Evolutionary conservation across 2,888 invertebrate genomes (phyloP).

Genomic region (Morinoia aosen): DNA sequence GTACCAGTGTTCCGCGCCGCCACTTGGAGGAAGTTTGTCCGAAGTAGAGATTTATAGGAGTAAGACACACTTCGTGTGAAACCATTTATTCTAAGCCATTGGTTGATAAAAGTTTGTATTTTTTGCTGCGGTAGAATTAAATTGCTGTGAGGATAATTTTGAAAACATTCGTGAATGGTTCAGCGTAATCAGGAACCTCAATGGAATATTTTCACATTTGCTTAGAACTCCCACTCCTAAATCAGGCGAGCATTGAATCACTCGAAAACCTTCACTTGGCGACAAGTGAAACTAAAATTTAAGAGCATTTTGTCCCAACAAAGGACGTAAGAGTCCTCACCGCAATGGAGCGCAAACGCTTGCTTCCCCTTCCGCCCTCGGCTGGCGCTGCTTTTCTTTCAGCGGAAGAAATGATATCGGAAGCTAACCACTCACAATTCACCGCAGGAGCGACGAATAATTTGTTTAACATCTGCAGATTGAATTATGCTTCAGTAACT

Average conservation of each 20-base stretch:
- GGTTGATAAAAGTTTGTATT: background rate
- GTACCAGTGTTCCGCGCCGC: background rate
- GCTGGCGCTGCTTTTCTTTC: background rate
- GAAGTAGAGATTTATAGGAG: background rate
- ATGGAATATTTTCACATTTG: background rate
- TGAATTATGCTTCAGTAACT: too few relatives aligned
- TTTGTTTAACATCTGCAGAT: too few relatives aligned
- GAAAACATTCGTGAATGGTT: too few relatives aligned
- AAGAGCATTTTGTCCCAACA: background rate
- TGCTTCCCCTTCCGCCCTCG: slow-evolving; percentile 4
- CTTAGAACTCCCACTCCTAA: background rate
- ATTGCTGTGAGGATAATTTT: too few relatives aligned
- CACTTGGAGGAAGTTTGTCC: background rate
- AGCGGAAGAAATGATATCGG: background rate
- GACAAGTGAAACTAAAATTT: background rate
- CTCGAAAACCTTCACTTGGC: background rate
- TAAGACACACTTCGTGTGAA: background rate
- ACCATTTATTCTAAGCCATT: background rate
- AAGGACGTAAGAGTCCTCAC: background rate
- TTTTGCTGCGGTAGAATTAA: background rate
- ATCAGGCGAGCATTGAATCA: too few relatives aligned
- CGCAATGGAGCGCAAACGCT: background rate
- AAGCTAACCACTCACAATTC: background rate
- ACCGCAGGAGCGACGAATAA: too few relatives aligned
- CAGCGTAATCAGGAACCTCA: too few relatives aligned